Evolutionary conservation across 2,797 vertebrate species (phyloP), one percentile per base, ranked within the genome.

Genomic region (Myotis findleyi): DNA sequence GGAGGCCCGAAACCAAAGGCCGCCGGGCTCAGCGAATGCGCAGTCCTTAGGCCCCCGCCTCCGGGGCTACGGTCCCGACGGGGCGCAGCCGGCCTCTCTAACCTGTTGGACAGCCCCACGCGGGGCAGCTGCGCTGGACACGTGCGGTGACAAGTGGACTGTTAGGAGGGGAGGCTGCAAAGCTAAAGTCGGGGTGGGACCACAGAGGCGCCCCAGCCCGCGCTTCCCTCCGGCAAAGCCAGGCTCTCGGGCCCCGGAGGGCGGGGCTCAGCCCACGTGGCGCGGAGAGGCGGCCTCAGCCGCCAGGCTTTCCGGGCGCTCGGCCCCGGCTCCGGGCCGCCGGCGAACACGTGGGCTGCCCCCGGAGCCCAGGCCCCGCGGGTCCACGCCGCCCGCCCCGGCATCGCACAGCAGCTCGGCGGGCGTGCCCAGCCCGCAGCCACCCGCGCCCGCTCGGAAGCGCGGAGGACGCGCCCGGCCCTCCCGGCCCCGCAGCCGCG

Each of bases 401-500:
- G 51, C 23, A 0, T 3, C 12, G 0, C 0, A 7, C 27, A 17
- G 51, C 64, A 25, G 4, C 12, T 12, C 14, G 0, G 69, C 25
- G 25, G 17, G 71, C 36, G 57, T 14, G 17, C 72, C 62, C 6
- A 33, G 62, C 25, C 55, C 0, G 9, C 17, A 2, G 9, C 64
- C 1, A 6, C 11, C 25, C 3, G 30, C 9, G 8, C 79, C 27
- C 4, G 41, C 30, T 21, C 27, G 1, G 33, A 6, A 30, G 4
- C 18, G 10, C 2, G 12, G 18, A 55, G 13, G 25, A 47, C 6
- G 10, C 20, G 13, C 82, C 25, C 18, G 20, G 23, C 3, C 33
- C 3, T 7, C 7, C 18, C 3, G 2, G 8, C 2, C 57, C 55
- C 55, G 8, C 21, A 10, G 1, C 13, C 0, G 27, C 30, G 2